phyloP scores from a whole-genome alignment of 2,113 vertebrate genomes.

The Misgurnus anguillicaudatus region DNA sequence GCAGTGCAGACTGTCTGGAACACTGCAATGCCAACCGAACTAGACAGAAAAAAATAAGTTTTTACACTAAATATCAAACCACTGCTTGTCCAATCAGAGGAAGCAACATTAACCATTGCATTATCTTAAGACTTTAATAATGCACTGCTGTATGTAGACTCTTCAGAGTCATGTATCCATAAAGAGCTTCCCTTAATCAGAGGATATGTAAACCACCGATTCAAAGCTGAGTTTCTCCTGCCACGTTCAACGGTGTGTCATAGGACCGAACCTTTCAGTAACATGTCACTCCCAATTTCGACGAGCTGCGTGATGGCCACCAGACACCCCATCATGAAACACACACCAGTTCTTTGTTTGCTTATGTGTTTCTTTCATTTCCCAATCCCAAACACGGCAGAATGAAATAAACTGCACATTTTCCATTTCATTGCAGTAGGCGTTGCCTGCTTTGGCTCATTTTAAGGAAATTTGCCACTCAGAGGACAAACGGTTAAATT shows the following conservation, averaged over 20 bases:
- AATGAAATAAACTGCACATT: conserved; percentile 80
- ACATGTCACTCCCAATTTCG: conserved; percentile 89
- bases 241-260: conserved; percentile 62
- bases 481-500: conserved; percentile 80
- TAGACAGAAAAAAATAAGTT: too few relatives aligned
- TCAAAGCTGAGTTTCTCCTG: conserved; percentile 67
- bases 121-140: background rate
- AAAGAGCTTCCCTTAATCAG: conserved; percentile 66
- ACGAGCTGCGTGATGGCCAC: conserved; percentile 80
- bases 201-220: conserved; percentile 73
- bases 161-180: conserved; percentile 4
- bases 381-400: conserved; percentile 61
- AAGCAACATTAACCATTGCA: background rate
- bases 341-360: conserved; percentile 93
- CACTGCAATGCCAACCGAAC: too few relatives aligned
- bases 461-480: conserved; percentile 87
- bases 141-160: background rate
- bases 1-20: too few relatives aligned
- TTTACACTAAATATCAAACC: too few relatives aligned
- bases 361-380: conserved; percentile 65
- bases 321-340: conserved; percentile 87
- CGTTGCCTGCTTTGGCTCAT: conserved; percentile 85
- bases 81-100: background rate
- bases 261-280: conserved; percentile 84
- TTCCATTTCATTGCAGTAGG: conserved; percentile 81